These are phyloP conservation scores for Gnathonemus echidnorhynchus DNA, from an alignment of 2,113 vertebrate genomes.

Conservation along the genomic window DNA sequence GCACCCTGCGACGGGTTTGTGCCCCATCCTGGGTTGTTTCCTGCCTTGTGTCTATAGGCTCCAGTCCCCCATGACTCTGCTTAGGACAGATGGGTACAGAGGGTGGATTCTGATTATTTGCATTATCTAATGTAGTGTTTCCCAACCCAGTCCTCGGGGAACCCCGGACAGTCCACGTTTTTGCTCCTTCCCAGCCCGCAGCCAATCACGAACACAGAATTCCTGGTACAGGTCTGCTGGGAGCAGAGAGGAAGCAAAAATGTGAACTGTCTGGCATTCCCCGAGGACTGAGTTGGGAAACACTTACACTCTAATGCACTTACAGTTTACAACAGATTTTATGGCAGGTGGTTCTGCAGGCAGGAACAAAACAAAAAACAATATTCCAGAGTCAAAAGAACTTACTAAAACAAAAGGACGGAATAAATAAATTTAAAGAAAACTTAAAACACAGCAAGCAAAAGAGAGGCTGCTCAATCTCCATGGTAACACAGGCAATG, in stretches of 20 bases:
- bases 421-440: not conserved
- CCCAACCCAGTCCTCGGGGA: no score
- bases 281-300: no score
- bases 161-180: no score
- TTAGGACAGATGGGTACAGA: not conserved
- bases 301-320: not conserved
- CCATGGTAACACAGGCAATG: not conserved
- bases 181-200: no score
- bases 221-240: no score
- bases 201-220: no score
- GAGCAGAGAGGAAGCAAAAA: no score
- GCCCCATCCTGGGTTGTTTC: not conserved
- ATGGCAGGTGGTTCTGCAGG: not conserved
- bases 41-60: not conserved
- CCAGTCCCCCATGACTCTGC: not conserved
- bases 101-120: not conserved
- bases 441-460: not conserved
- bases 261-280: no score
- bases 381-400: not conserved
- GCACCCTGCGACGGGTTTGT: not conserved
- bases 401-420: not conserved
- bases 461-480: not conserved
- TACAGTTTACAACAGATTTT: not conserved
- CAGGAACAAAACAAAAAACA: not conserved
- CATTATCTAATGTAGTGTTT: not conserved